phyloP scores from a whole-genome alignment of 2,797 vertebrate genomes.

The Pseudomugil tenellus region DNA sequence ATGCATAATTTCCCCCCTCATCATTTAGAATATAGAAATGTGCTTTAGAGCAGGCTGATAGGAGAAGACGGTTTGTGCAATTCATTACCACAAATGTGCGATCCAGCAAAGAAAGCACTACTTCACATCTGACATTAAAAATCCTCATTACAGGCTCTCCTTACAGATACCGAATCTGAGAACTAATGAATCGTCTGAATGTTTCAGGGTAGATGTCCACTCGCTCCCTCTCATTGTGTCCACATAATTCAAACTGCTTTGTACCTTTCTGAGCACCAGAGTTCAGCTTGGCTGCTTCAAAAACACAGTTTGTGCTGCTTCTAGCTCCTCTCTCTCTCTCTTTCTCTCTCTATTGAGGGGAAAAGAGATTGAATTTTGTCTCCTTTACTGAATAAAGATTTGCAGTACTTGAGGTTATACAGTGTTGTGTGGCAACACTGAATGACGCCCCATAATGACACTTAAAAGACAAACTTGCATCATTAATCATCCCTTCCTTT shows the following conservation, averaged over 20 bases:
- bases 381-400: slow-evolving; percentile 68
- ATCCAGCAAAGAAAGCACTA: slow-evolving; percentile 12
- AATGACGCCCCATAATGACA: slow-evolving; percentile 79
- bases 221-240: slow-evolving; percentile 9
- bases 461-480: slow-evolving; percentile 82
- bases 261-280: slow-evolving; percentile 21
- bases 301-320: slow-evolving; percentile 51
- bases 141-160: not conserved
- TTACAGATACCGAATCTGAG: slow-evolving; percentile 18
- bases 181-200: slow-evolving; percentile 10
- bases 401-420: slow-evolving; percentile 64
- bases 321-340: not conserved
- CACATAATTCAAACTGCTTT: slow-evolving; percentile 14
- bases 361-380: slow-evolving; percentile 58
- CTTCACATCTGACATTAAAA: slow-evolving; percentile 4
- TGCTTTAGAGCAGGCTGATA: slow-evolving; percentile 22
- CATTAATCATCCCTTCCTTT: slow-evolving; percentile 91
- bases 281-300: slow-evolving; percentile 12
- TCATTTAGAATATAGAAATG: slow-evolving; percentile 27
- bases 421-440: slow-evolving; percentile 50
- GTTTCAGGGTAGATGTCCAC: slow-evolving; percentile 2
- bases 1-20: not conserved
- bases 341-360: slow-evolving; percentile 11
- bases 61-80: slow-evolving; percentile 18
- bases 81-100: slow-evolving; percentile 13